Percentiles rank a stretch among this genome's conserved stretches.
phyloP scores from a whole-genome alignment of 2,113 vertebrate species.

The Anguilla japonica region DNA sequence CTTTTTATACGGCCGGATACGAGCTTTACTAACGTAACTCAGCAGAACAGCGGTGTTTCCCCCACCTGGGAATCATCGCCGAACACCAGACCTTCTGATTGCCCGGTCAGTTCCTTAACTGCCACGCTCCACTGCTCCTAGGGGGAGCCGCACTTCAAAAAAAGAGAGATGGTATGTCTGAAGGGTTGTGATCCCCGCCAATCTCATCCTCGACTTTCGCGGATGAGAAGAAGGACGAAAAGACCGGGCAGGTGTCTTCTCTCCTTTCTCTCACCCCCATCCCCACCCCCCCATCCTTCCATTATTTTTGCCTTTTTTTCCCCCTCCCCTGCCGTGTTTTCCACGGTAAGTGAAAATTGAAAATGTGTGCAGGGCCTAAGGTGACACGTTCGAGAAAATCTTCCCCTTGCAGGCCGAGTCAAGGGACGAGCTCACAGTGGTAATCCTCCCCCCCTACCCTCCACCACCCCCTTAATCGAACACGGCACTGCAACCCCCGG shows the following conservation, averaged over 20 bases:
- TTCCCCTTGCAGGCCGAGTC: neutral
- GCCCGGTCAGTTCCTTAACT: neutral
- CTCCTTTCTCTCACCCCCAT: too few species aligned
- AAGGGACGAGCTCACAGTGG: neutral
- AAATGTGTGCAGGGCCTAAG: neutral
- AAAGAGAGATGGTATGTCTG: neutral
- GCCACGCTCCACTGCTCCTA: neutral
- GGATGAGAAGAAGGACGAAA: neutral
- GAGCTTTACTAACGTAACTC: too few species aligned
- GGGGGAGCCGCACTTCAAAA: neutral
- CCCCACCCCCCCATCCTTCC: neutral
- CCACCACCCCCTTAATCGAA: neutral
- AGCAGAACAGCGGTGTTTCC: too few species aligned
- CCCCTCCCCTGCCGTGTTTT: neutral
- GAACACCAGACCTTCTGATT: neutral
- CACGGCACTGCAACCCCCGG: neutral
- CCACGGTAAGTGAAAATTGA: neutral
- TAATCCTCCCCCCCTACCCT: neutral
- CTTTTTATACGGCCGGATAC: neutral
- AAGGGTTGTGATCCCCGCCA: neutral
- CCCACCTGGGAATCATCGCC: neutral
- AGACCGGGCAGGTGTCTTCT: neutral
- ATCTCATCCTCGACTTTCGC: neutral
- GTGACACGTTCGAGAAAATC: neutral
- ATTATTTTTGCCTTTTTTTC: neutral